phyloP scores from a whole-genome alignment of 2,113 vertebrate genomes.

The Pseudorhombus dupliciocellatus region DNA sequence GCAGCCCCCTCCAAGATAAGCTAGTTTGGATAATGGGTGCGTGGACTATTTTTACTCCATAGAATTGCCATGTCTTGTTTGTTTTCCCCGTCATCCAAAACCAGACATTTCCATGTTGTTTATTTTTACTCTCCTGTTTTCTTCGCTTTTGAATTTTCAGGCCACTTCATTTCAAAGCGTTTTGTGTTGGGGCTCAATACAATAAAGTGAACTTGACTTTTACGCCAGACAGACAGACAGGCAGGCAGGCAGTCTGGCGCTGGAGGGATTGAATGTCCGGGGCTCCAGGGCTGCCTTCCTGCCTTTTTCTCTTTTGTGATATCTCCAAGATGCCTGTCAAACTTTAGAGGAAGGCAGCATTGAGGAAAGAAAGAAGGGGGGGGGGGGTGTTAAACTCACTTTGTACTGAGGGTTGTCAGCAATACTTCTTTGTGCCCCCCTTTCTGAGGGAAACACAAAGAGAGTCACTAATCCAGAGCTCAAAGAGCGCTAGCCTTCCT shows the following conservation, averaged over 20 bases:
- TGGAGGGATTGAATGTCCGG: conserved; percentile 56
- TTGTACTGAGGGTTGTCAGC: conserved; percentile 43
- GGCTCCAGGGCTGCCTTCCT: conserved; percentile 35
- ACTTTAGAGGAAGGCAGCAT: conserved; percentile 26
- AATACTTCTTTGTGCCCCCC: conserved; percentile 46
- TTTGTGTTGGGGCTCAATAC: conserved; percentile 11
- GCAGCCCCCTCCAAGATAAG: not conserved
- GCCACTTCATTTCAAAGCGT: not conserved
- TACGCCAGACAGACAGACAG: not conserved
- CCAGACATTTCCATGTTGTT: not conserved
- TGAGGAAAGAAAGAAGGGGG: conserved; percentile 13
- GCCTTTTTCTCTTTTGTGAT: conserved; percentile 45
- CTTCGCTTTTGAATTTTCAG: not conserved
- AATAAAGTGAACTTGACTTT: conserved; percentile 24
- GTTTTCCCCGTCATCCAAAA: not conserved
- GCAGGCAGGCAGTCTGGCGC: conserved; percentile 22
- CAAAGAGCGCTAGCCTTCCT: conserved; percentile 59
- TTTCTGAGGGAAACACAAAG: conserved; percentile 55
- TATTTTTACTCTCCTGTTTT: not conserved
- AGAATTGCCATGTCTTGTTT: not conserved
- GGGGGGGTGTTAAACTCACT: conserved; percentile 3
- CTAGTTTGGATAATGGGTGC: not conserved
- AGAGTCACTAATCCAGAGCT: conserved; percentile 58
- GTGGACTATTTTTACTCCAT: not conserved
- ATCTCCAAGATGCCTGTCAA: conserved; percentile 64